Evolutionary conservation across 2,888 invertebrate species (phyloP).

Genomic region (Rhamphomyia laevipes): DNA sequence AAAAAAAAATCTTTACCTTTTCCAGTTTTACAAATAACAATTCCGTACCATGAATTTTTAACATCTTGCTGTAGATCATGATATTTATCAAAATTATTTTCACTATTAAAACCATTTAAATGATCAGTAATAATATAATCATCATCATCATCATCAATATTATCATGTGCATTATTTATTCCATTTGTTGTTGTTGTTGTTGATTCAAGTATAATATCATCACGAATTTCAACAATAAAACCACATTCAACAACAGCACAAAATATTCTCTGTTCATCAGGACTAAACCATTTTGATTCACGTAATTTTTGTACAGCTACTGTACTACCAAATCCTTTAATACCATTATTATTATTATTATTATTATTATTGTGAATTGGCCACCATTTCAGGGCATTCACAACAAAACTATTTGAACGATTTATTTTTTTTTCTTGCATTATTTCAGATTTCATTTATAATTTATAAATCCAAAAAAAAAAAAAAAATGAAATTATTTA

Average conservation of each 20-base stretch:
- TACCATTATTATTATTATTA: conserved; percentile 2
- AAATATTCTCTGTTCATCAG: conserved; percentile 56
- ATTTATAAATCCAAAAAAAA: neutral
- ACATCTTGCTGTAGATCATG: conserved; percentile 22
- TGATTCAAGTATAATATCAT: conserved; percentile 22
- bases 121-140: conserved; percentile 9
- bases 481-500: too few relatives aligned
- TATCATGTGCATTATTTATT: conserved; percentile 16
- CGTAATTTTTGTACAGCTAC: conserved; percentile 59
- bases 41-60: conserved; percentile 45
- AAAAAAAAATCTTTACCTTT: conserved; percentile 42
- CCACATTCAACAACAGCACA: conserved; percentile 62
- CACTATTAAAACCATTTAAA: conserved; percentile 17
- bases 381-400: conserved; percentile 36
- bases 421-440: conserved; percentile 23
- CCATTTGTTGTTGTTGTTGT: conserved; percentile 9
- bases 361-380: conserved; percentile 27
- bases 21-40: conserved; percentile 58
- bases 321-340: conserved; percentile 43
- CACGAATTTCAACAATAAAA: conserved; percentile 55
- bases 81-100: conserved; percentile 11
- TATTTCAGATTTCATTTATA: conserved; percentile 2
- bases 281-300: conserved; percentile 64
- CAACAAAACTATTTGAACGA: conserved; percentile 35
- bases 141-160: conserved; percentile 15